Percentiles rank a stretch among this genome's conserved stretches.
Conservation (phyloP, 2,888 invertebrate genomes). For the Eumacrocentrus americanus region DNA sequence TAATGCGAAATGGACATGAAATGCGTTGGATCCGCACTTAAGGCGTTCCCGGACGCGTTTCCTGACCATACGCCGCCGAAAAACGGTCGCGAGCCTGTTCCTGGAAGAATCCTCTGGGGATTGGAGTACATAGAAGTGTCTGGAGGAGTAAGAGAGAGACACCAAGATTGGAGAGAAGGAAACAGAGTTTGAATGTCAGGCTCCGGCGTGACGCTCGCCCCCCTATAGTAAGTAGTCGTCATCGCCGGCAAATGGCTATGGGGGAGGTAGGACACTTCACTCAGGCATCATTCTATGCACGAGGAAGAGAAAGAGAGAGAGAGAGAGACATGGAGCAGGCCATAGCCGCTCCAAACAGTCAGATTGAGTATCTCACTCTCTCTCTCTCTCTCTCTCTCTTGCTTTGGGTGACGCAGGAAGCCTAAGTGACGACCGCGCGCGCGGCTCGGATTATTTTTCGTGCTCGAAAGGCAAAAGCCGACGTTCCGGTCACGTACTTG, state of each 20-base stretch:
- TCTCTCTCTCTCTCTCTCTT: neutral
- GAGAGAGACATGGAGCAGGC: neutral
- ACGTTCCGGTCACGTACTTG: conserved; percentile 31
- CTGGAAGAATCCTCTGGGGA: conserved; percentile 48
- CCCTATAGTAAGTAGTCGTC: neutral
- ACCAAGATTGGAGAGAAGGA: neutral
- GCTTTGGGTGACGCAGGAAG: conserved; percentile 19
- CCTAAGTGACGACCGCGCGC: conserved; percentile 11
- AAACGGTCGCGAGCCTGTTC: conserved; percentile 53
- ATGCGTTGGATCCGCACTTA: neutral
- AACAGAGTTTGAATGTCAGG: neutral
- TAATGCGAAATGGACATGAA: too few species aligned
- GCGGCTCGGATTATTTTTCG: conserved; percentile 30
- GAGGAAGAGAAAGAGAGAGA: conserved; percentile 7
- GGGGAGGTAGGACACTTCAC: neutral
- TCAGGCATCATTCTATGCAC: too few species aligned
- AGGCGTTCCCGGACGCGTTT: conserved; percentile 9
- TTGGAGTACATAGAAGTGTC: too few species aligned
- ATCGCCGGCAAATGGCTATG: neutral
- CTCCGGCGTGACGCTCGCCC: neutral
- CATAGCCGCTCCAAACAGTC: neutral
- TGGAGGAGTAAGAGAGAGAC: neutral
- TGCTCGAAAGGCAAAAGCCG: conserved; percentile 20
- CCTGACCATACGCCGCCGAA: conserved; percentile 39
- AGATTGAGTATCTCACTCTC: neutral